Evolutionary conservation across 2,888 invertebrate species (phyloP), one percentile per base, ranked within the genome.

Genomic region (Slavum lentiscoides): DNA sequence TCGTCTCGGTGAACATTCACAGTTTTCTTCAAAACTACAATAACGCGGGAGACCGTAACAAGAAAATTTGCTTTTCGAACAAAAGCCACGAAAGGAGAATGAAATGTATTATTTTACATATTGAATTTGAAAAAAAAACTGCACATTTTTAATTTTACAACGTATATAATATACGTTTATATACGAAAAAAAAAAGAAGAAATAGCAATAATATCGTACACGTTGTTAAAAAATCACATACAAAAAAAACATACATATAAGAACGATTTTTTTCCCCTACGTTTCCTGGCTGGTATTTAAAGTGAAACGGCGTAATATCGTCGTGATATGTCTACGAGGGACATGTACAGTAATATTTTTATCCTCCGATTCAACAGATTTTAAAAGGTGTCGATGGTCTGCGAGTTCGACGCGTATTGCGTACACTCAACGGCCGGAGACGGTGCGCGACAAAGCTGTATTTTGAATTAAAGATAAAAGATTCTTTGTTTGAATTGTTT

Each of bases 401-500:
- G 21, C 37, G 64, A 55, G n/a, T 55, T 39, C 17, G 11, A 30
- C 17, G 23, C 23, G 66, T 30, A 4, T 30, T 30, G 4, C 30
- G 30, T 30, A 30, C n/a, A n/a, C n/a, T n/a, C n/a, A n/a, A 43
- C 43, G 43, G 55, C 37, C 15, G 55, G 21, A 55, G 37, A 17
- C 39, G 21, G 30, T 74, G 62, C 30, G 21, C 30, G 21, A 66
- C 55, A 39, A 21, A 55, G 9, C 21, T 66, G 64, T 37, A 55
- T 39, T 69, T 59, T n/a, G 8, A 5, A 75, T 66, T 23, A 58
- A 66, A 39, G 55, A 74, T 66, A 75, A 75, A 75, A 59, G 19
- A 49, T 59, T 67, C 58, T 75, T 75, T 67, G 67, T 75, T 39
- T 43, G 67, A 19, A 30, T 19, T 21, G 61, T 17, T 21, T 8